A percentile compares a stretch with the other conserved stretches of the same genome.
phyloP scores from a whole-genome alignment of 2,113 vertebrate genomes.

The Pseudorasbora parva region DNA sequence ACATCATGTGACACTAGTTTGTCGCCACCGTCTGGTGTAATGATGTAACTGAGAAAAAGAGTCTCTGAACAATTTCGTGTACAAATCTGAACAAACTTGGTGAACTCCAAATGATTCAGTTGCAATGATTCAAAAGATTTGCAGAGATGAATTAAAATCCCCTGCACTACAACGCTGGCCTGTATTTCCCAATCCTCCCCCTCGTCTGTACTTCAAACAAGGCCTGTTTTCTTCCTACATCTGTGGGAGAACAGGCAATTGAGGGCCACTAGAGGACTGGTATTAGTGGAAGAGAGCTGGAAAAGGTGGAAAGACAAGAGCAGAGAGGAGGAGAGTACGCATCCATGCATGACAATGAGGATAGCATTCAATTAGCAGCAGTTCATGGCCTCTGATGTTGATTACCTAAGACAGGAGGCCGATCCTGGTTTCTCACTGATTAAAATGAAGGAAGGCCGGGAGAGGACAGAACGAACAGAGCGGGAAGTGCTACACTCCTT shows the following conservation, averaged over 20 bases:
- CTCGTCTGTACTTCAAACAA: slow-evolving; percentile 70
- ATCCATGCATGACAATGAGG: slow-evolving; percentile 78
- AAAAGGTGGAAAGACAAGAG: slow-evolving; percentile 32
- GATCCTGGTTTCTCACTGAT: slow-evolving; percentile 76
- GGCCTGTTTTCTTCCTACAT: slow-evolving; percentile 74
- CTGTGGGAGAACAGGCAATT: slow-evolving; percentile 66
- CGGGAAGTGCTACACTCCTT: slow-evolving; percentile 62
- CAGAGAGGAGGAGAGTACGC: slow-evolving; percentile 59
- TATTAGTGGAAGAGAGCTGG: slow-evolving; percentile 60
- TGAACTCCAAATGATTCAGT: not conserved
- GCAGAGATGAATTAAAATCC: not conserved
- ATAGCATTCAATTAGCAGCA: slow-evolving; percentile 78
- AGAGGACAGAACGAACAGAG: slow-evolving; percentile 56
- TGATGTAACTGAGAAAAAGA: not conserved
- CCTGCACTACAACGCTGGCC: not conserved
- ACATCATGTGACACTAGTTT: not conserved
- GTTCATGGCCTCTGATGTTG: slow-evolving; percentile 77
- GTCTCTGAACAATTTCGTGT: not conserved
- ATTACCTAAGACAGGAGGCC: slow-evolving; percentile 77
- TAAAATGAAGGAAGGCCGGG: slow-evolving; percentile 67
- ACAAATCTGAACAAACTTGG: not conserved
- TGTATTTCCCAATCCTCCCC: slow-evolving; percentile 53
- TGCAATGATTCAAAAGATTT: not conserved
- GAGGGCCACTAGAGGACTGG: slow-evolving; percentile 52
- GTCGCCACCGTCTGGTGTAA: not conserved